phyloP scores from a whole-genome alignment of 2,888 invertebrate species.

The Elegia similella region DNA sequence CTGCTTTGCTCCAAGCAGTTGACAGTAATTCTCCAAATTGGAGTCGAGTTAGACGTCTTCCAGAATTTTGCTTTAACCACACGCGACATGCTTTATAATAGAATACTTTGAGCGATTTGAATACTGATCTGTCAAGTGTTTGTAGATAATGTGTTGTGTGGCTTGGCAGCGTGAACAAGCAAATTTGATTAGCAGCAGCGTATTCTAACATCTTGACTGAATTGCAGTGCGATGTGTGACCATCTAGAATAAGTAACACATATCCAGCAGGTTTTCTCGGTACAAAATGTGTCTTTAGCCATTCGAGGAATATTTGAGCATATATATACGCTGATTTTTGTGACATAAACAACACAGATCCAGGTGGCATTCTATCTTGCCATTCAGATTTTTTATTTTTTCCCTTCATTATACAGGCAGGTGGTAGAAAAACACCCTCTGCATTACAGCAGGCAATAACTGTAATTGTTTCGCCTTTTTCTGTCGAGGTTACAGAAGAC shows the following conservation, averaged over 20 bases:
- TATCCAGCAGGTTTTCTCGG: too few species aligned
- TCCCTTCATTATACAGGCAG: slow-evolving; percentile 19
- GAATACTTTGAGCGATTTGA: background rate
- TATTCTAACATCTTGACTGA: slow-evolving; percentile 29
- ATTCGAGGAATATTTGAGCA: slow-evolving; percentile 26
- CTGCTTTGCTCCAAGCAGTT: background rate
- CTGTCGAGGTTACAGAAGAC: slow-evolving; percentile 37
- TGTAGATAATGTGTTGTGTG: slow-evolving; percentile 28
- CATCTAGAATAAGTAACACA: slow-evolving; percentile 34
- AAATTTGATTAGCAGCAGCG: slow-evolving; percentile 31
- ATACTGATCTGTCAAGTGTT: background rate
- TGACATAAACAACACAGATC: slow-evolving; percentile 17
- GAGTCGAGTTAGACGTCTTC: background rate
- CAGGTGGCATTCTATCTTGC: slow-evolving; percentile 23
- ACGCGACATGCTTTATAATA: background rate
- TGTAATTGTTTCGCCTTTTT: slow-evolving; percentile 42
- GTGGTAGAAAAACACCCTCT: slow-evolving; percentile 32
- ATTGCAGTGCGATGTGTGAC: slow-evolving; percentile 31
- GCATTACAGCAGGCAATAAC: slow-evolving; percentile 47
- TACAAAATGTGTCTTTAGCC: too few species aligned
- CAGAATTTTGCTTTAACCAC: background rate
- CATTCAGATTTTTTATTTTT: slow-evolving; percentile 25
- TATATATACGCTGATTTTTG: slow-evolving; percentile 30
- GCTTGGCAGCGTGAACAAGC: slow-evolving; percentile 28
- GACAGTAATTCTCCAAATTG: background rate